Conservation (phyloP, 2,797 vertebrate species). For the Sebastes nivosus region DNA sequence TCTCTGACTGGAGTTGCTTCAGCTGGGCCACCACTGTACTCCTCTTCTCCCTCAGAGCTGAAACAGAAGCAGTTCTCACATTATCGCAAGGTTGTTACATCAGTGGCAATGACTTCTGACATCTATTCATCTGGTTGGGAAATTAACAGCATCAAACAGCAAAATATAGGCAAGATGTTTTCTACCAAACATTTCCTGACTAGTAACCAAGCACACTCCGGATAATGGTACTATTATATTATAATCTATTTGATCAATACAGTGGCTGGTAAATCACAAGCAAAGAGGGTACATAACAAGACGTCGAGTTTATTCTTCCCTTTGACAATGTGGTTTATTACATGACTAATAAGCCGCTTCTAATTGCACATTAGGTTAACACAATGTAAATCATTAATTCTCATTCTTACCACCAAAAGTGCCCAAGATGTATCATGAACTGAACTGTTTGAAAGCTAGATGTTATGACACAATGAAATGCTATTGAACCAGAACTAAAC, state of each 20-base stretch:
- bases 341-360: background rate
- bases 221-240: background rate
- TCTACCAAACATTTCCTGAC: background rate
- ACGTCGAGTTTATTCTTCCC: background rate
- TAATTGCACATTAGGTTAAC: background rate
- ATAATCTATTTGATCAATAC: background rate
- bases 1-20: conserved; percentile 95
- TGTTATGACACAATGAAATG: background rate
- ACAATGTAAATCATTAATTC: background rate
- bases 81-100: background rate
- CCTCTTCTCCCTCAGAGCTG: conserved; percentile 93
- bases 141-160: background rate
- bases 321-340: background rate
- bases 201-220: background rate
- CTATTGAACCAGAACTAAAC: background rate
- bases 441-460: background rate
- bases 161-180: background rate
- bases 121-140: background rate
- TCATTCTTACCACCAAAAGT: background rate
- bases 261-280: background rate
- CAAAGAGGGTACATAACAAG: background rate
- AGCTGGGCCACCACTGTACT: conserved; percentile 92
- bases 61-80: background rate
- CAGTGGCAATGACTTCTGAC: background rate
- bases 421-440: background rate